Evolutionary conservation across 2,797 vertebrate species (phyloP), one percentile per base, ranked within the genome.

Genomic region (Bradypodion pumilum): DNA sequence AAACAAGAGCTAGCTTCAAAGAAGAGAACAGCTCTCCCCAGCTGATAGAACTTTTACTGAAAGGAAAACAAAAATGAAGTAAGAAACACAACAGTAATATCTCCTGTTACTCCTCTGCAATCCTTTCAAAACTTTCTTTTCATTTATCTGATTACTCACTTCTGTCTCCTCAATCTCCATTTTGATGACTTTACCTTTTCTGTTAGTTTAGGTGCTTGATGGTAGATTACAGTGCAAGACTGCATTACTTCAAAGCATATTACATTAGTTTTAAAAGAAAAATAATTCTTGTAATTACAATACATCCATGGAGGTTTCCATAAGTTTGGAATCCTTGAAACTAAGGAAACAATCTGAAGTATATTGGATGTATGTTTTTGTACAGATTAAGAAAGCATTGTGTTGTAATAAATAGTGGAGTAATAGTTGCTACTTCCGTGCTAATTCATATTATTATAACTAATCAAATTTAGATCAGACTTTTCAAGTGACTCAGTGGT

Each of bases 1-100:
- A 97, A 97, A 96, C 90, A 92, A 94, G 94, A 97, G 92, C 95
- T 95, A 84, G 89, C 94, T 97, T 97, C 95, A 97, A 97, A 97
- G 95, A 95, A 93, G 88, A 93, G 91, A 94, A 93, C 94, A 94
- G 91, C 92, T 94, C 93, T 96, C 95, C 94, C 94, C 93, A 95
- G 93, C 95, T 96, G 94, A 96, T 93, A 91, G 94, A 96, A 95
- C 90, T 94, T 94, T 92, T 92, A 91, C 94, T 93, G 93, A 96
- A 96, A 94, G 94, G 97, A 97, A 85, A 97, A 97, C 94, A 96
- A 93, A 92, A 92, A 89, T 89, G 91, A 93, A 94, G 93, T 94
- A 96, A 96, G 94, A 94, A 95, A 94, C 87, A 94, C 90, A 89
- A 81, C 79, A 89, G 85, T 87, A 93, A 82, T 94, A 93, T 87